A percentile compares a stretch with the other conserved stretches of the same genome.
These are phyloP conservation scores for Serripes groenlandicus DNA, from an alignment of 2,888 invertebrate genomes.

Conservation along the genomic window DNA sequence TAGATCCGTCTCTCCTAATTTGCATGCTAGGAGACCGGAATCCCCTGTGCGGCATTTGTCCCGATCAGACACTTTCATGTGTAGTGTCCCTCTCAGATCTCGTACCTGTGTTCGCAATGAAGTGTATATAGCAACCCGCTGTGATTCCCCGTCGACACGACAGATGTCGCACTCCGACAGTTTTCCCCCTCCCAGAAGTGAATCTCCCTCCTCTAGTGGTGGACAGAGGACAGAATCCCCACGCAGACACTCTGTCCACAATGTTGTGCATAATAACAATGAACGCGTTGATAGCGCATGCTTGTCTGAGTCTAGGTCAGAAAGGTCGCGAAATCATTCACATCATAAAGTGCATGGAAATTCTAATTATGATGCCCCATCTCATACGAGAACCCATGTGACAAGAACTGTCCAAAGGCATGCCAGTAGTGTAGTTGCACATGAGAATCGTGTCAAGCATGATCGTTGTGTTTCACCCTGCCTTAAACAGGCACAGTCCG, in stretches of 20 bases:
- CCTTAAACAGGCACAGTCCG: conserved; percentile 34
- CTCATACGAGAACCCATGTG: not conserved
- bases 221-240: conserved; percentile 54
- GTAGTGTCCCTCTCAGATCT: conserved; percentile 54
- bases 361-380: not conserved
- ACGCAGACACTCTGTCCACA: conserved; percentile 57
- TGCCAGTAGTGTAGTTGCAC: conserved; percentile 44
- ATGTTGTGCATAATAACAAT: conserved; percentile 15
- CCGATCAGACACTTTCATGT: conserved; percentile 65
- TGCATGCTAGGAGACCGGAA: conserved; percentile 52
- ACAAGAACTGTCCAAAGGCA: conserved; percentile 33
- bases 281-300: conserved; percentile 4
- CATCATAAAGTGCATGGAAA: not conserved
- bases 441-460: conserved; percentile 34
- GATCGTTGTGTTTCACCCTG: conserved; percentile 43
- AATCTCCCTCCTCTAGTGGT: conserved; percentile 32
- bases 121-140: conserved; percentile 47
- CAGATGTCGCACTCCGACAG: conserved; percentile 43
- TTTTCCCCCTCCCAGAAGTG: conserved; percentile 38
- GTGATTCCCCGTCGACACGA: conserved; percentile 59
- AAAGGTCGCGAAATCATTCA: conserved; percentile 10
- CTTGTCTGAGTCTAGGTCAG: conserved; percentile 12
- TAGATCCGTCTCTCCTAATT: conserved; percentile 42
- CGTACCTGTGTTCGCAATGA: conserved; percentile 48
- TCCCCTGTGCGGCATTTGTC: conserved; percentile 61